These are phyloP conservation scores for Suncus etruscus DNA, from an alignment of 2,113 vertebrate genomes.

Conservation along the genomic window DNA sequence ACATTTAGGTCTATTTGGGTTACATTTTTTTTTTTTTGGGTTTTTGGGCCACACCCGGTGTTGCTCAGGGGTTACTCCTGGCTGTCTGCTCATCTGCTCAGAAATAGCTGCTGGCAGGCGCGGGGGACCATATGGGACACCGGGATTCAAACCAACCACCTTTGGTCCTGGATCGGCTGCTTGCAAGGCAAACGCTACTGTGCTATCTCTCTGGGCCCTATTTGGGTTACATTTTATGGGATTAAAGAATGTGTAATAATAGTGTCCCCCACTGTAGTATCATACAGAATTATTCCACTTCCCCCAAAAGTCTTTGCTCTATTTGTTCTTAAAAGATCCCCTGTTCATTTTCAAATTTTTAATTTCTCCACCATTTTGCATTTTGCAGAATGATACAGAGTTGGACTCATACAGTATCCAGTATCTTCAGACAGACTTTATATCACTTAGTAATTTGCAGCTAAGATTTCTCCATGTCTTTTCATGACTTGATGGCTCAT, in stretches of 20 bases:
- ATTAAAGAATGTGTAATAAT: too few species aligned
- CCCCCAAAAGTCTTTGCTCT: not conserved
- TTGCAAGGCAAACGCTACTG: too few species aligned
- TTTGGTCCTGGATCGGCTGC: too few species aligned
- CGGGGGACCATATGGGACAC: too few species aligned
- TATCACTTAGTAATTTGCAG: not conserved
- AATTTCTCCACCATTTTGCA: not conserved
- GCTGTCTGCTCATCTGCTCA: too few species aligned
- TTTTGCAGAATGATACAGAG: not conserved
- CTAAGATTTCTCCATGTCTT: constrained; percentile 2
- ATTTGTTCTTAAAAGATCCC: not conserved
- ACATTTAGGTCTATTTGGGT: not conserved
- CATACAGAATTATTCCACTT: not conserved
- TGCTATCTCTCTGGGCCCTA: too few species aligned
- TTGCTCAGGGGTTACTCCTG: too few species aligned
- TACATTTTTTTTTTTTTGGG: not conserved
- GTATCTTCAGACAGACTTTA: not conserved
- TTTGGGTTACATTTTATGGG: not conserved
- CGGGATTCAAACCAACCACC: too few species aligned
- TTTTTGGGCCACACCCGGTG: too few species aligned
- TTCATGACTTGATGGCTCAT: constrained; percentile 9
- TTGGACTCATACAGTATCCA: not conserved
- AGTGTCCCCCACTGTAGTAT: too few species aligned
- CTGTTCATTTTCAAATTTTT: not conserved
- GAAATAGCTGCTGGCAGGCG: too few species aligned